phyloP scores from a whole-genome alignment of 2,888 invertebrate genomes.

The Drosophila formosana region DNA sequence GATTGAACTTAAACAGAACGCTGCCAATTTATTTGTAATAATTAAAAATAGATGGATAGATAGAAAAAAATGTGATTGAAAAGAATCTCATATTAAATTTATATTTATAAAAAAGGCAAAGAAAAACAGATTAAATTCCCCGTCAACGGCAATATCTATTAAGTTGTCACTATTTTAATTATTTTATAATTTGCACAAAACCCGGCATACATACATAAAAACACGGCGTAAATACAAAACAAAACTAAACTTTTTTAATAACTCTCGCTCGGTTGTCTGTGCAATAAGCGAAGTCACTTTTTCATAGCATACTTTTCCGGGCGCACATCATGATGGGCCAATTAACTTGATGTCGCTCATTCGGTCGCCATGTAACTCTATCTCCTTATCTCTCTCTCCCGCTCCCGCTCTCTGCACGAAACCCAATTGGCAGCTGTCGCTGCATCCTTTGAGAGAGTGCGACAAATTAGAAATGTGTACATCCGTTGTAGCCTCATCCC shows the following conservation, averaged over 20 bases:
- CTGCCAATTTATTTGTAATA: too few relatives aligned
- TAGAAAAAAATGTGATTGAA: too few relatives aligned
- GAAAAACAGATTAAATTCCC: too few relatives aligned
- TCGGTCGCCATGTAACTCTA: background rate
- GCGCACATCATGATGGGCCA: constrained; percentile 13
- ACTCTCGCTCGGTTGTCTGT: constrained; percentile 1
- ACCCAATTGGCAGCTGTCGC: constrained; percentile 17
- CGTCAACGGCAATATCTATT: background rate
- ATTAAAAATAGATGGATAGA: too few relatives aligned
- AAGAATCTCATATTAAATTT: too few relatives aligned
- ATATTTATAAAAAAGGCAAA: too few relatives aligned
- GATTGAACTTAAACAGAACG: background rate
- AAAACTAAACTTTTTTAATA: constrained; percentile 2
- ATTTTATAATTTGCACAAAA: background rate
- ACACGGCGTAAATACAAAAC: background rate
- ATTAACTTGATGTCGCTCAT: constrained; percentile 21
- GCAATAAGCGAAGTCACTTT: constrained; percentile 5
- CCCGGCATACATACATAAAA: background rate
- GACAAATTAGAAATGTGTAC: constrained; percentile 26
- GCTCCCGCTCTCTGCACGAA: background rate
- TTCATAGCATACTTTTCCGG: constrained; percentile 39
- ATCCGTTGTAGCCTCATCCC: background rate
- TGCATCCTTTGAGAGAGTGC: constrained; percentile 21
- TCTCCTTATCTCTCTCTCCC: background rate
- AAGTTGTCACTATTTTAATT: background rate